Percentiles rank a stretch among this genome's conserved stretches.
Evolutionary conservation across 2,113 vertebrate genomes (phyloP).

Genomic region (Perccottus glenii): DNA sequence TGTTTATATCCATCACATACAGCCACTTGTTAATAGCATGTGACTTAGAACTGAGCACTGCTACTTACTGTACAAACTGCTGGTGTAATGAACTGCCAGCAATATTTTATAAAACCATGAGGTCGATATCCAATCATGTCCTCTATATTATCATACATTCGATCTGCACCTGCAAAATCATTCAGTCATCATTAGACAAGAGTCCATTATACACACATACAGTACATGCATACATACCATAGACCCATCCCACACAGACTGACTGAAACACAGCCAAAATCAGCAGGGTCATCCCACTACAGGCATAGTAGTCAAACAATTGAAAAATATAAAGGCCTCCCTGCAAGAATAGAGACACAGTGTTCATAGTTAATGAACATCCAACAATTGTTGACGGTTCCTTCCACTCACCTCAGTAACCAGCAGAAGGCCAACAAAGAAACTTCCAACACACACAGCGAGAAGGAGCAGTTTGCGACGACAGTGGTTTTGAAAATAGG

Average conservation of each 20-base stretch:
- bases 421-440: constrained; percentile 77
- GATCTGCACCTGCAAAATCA: constrained; percentile 81
- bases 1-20: constrained; percentile 12
- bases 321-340: constrained; percentile 96
- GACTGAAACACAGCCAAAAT: constrained; percentile 88
- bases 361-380: neutral
- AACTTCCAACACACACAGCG: constrained; percentile 67
- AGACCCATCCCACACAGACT: constrained; percentile 90
- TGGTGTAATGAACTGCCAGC: constrained; percentile 90
- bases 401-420: constrained; percentile 75
- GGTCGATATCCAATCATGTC: constrained; percentile 95
- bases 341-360: constrained; percentile 60
- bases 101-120: constrained; percentile 88
- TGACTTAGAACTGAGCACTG: neutral
- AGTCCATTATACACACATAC: neutral
- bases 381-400: neutral
- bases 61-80: constrained; percentile 86
- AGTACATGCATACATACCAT: constrained; percentile 78
- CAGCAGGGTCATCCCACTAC: constrained; percentile 88
- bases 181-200: neutral
- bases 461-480: constrained; percentile 79
- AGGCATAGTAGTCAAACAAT: constrained; percentile 93
- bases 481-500: constrained; percentile 65
- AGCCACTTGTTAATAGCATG: constrained; percentile 1
- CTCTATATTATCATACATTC: constrained; percentile 89